Evolutionary conservation across 2,888 invertebrate species (phyloP), one percentile per base, ranked within the genome.

Genomic region (Tolmerus cingulatus): DNA sequence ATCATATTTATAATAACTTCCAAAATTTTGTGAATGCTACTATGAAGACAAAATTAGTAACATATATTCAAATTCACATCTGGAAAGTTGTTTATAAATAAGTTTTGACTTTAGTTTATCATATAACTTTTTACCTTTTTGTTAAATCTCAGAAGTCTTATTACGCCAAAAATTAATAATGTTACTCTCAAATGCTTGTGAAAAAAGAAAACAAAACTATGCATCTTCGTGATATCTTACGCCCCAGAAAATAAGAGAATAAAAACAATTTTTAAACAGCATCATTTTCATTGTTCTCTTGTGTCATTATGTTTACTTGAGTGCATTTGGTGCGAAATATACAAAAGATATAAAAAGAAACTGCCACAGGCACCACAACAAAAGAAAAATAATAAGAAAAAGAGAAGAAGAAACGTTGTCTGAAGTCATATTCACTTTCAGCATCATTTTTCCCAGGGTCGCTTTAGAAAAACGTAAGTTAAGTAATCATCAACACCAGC

Each of bases 341-440:
- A 51, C 51, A 51, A 51, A 51, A 78, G 46, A 19, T 30, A 77
- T 77, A 30, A 77, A 40, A 19, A 43, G 23, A 78, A 46, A 78
- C 46, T 46, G 78, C 43, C 43, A 79, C 51, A 30, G 46, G 51
- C 23, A 79, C 43, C n/a, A 43, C 51, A 79, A 23, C 30, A 46
- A 51, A 79, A 51, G 79, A 12, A 23, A 79, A 79, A 79, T n/a
- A 51, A 46, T 16, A 55, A 79, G 14, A 55, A 79, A 37, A 34
- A 37, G 27, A 16, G 7, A 74, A 74, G 12, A 8, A 34, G 37
- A 76, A 76, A 76, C 9, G 1, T 30, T 34, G 37, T 16, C 27
- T 46, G 46, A 79, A 79, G 23, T 79, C 79, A 79, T 79, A 79
- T 51, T 79, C 51, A 79, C 79, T 79, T 79, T 79, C 79, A 79